A percentile compares a stretch with the other conserved stretches of the same genome.
phyloP scores from a whole-genome alignment of 2,113 vertebrate genomes.

The Corythoichthys intestinalis region DNA sequence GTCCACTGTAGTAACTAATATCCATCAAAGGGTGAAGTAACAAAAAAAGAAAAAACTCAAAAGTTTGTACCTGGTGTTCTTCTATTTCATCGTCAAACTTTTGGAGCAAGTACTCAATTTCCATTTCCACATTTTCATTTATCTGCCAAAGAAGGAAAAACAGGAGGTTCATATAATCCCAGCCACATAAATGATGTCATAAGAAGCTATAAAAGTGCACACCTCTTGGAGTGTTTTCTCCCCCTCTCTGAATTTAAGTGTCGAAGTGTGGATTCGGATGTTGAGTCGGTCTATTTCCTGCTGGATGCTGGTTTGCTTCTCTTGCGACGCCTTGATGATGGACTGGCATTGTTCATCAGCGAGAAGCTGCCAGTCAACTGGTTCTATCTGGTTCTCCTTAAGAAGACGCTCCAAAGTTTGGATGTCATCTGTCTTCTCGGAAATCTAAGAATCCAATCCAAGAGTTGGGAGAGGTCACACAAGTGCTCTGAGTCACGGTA shows the following conservation, averaged over 20 bases:
- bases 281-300: constrained; percentile 65
- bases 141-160: constrained; percentile 65
- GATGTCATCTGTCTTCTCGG: constrained; percentile 65
- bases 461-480: not conserved
- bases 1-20: too few species aligned
- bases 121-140: constrained; percentile 73
- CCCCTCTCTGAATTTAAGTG: constrained; percentile 63
- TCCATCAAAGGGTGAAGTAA: too few species aligned
- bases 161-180: not conserved
- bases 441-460: constrained; percentile 64
- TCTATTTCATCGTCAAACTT: constrained; percentile 79
- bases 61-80: constrained; percentile 79
- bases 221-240: constrained; percentile 79
- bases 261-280: constrained; percentile 61
- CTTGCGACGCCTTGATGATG: constrained; percentile 53
- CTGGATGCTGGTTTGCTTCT: constrained; percentile 53
- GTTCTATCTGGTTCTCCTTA: constrained; percentile 55
- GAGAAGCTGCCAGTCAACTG: constrained; percentile 34
- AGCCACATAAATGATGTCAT: not conserved
- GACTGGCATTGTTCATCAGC: constrained; percentile 60
- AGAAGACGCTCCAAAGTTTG: constrained; percentile 66
- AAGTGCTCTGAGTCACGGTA: not conserved
- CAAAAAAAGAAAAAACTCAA: not conserved
- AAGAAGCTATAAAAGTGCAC: not conserved
- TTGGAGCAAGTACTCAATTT: constrained; percentile 81